phyloP scores from a whole-genome alignment of 2,888 invertebrate species.

The Sinodicranocentrus sp. region DNA sequence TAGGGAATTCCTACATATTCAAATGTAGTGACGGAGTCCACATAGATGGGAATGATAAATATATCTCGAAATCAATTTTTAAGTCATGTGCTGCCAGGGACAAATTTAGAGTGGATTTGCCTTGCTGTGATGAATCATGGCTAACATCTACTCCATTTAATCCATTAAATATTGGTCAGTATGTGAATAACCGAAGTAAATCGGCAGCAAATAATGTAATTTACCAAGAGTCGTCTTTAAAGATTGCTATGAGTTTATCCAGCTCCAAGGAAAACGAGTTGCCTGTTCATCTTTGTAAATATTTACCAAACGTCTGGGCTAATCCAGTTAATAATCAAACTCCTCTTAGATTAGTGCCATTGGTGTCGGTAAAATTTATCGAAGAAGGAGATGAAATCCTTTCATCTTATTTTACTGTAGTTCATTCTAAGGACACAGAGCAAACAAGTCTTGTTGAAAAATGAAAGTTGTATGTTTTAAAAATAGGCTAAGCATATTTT shows the following conservation, averaged over 20 bases:
- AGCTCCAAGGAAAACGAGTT: conserved; percentile 73
- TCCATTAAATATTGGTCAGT: conserved; percentile 80
- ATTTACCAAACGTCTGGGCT: conserved; percentile 79
- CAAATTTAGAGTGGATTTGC: conserved; percentile 76
- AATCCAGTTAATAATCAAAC: conserved; percentile 69
- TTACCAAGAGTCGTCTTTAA: conserved; percentile 79
- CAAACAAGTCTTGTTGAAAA: too few species aligned
- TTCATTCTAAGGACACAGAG: conserved; percentile 66
- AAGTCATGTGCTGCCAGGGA: conserved; percentile 77
- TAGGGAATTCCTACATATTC: conserved; percentile 80
- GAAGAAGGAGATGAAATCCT: conserved; percentile 79
- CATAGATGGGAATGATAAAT: conserved; percentile 80
- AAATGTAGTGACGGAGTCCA: conserved; percentile 80
- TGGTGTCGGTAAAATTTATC: conserved; percentile 79
- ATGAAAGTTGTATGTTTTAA: too few species aligned
- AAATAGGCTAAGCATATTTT: too few species aligned
- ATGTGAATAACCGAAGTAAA: conserved; percentile 80
- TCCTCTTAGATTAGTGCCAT: conserved; percentile 78
- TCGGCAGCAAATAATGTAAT: conserved; percentile 79
- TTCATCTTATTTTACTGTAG: conserved; percentile 79
- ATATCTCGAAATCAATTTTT: conserved; percentile 79
- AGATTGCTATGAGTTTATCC: conserved; percentile 5
- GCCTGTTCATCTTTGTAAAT: conserved; percentile 78
- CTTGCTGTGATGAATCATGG: conserved; percentile 78
- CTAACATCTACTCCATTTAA: conserved; percentile 77